A percentile compares a stretch with the other conserved stretches of the same genome.
These are phyloP conservation scores for Pseudocheirus occidentalis DNA, from an alignment of 2,797 vertebrate genomes.

Conservation along the genomic window DNA sequence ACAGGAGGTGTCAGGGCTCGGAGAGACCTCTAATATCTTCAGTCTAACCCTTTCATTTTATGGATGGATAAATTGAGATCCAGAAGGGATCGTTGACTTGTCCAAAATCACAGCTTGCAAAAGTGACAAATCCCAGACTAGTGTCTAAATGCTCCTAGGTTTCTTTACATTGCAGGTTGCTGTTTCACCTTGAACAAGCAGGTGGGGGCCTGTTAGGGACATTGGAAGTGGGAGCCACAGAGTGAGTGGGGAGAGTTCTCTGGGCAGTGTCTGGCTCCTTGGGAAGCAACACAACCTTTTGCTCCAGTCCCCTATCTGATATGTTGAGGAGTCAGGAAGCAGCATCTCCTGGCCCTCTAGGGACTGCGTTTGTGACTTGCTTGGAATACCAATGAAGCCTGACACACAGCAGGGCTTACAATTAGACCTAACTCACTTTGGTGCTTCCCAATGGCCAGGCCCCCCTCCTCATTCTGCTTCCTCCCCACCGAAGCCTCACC, in stretches of 20 bases:
- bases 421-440: not conserved
- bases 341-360: not conserved
- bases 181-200: not conserved
- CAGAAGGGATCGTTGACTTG: not conserved
- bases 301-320: not conserved
- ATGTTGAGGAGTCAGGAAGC: not conserved
- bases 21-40: not conserved
- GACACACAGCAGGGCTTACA: not conserved
- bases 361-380: not conserved
- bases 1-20: not conserved
- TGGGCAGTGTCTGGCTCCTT: not conserved
- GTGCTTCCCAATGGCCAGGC: not conserved
- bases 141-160: not conserved
- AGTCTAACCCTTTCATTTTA: not conserved
- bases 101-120: not conserved
- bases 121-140: not conserved
- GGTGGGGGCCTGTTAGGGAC: not conserved
- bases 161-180: not conserved
- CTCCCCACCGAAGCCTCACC: not conserved
- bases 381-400: not conserved
- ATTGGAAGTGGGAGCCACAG: not conserved
- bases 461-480: not conserved
- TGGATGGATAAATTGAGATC: not conserved
- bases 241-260: not conserved
- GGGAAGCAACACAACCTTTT: not conserved